Conservation (phyloP, 2,888 invertebrate species). For the Clusia tigrina region DNA sequence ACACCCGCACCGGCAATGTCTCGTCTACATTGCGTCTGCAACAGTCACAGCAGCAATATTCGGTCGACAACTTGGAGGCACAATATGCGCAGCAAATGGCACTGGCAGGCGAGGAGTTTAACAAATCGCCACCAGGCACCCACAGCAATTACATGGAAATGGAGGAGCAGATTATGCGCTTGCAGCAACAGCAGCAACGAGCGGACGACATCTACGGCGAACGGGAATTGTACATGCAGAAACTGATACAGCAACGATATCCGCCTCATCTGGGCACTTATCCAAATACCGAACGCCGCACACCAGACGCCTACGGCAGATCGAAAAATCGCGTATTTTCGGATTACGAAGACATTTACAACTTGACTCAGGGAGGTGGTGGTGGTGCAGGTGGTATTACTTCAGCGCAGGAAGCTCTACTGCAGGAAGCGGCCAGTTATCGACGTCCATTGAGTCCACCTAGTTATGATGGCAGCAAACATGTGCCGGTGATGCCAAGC, state of each 20-base stretch:
- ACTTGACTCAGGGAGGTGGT: conserved; percentile 61
- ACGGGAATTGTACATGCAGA: conserved; percentile 62
- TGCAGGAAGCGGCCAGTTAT: conserved; percentile 66
- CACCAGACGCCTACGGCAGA: conserved; percentile 83
- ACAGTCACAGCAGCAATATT: conserved; percentile 50
- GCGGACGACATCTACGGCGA: conserved; percentile 62
- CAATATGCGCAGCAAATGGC: conserved; percentile 55
- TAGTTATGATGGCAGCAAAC: conserved; percentile 65
- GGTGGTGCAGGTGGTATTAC: conserved; percentile 26
- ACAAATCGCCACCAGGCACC: conserved; percentile 35
- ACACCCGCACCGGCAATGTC: conserved; percentile 65
- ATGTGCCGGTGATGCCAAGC: conserved; percentile 59
- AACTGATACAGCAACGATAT: conserved; percentile 59
- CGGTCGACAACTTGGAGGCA: conserved; percentile 53
- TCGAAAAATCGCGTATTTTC: conserved; percentile 67
- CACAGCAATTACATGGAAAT: conserved; percentile 50
- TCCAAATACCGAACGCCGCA: conserved; percentile 72
- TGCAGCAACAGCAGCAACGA: conserved; percentile 48
- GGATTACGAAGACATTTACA: conserved; percentile 84
- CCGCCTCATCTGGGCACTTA: conserved; percentile 46
- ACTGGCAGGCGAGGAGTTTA: conserved; percentile 58
- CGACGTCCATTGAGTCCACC: conserved; percentile 71
- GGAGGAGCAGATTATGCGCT: conserved; percentile 52
- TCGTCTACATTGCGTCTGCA: conserved; percentile 58
- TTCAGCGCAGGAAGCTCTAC: conserved; percentile 56